Evolutionary conservation across 2,113 vertebrate species (phyloP).

Genomic region (Channa argus): DNA sequence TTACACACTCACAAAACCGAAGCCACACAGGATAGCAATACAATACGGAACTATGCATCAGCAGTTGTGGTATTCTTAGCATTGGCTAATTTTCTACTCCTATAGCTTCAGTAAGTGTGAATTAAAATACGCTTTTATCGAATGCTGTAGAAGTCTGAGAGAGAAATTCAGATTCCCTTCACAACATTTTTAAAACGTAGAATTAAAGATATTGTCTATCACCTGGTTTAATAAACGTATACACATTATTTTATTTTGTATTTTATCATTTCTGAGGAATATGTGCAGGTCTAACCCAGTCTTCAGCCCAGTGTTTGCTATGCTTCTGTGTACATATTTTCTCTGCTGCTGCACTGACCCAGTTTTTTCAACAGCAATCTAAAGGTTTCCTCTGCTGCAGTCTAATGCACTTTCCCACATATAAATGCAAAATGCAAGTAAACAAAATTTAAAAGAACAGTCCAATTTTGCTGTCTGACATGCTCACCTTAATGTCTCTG

Average conservation of each 20-base stretch:
- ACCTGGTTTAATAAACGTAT: not conserved
- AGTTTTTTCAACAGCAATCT: constrained; percentile 2
- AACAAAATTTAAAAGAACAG: not conserved
- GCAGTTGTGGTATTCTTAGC: no score
- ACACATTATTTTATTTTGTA: not conserved
- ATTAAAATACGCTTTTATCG: no score
- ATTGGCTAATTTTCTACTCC: no score
- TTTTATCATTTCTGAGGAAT: no score
- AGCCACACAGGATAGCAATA: constrained; percentile 12
- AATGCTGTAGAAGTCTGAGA: no score
- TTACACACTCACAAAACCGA: constrained; percentile 19
- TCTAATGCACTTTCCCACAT: not conserved
- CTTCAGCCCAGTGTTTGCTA: not conserved
- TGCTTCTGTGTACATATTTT: not conserved
- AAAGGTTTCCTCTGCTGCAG: not conserved
- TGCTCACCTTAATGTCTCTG: constrained; percentile 91
- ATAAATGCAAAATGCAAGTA: not conserved
- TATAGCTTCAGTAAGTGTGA: no score
- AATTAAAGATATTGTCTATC: not conserved
- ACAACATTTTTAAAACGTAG: not conserved
- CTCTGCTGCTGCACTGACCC: constrained; percentile 12
- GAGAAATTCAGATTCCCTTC: no score
- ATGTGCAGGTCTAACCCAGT: no score
- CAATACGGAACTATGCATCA: not conserved
- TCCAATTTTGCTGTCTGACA: no score